Percentiles rank a stretch among this genome's conserved stretches.
Conservation (phyloP, 2,888 invertebrate species). For the Pardosa pseudoannulata region DNA sequence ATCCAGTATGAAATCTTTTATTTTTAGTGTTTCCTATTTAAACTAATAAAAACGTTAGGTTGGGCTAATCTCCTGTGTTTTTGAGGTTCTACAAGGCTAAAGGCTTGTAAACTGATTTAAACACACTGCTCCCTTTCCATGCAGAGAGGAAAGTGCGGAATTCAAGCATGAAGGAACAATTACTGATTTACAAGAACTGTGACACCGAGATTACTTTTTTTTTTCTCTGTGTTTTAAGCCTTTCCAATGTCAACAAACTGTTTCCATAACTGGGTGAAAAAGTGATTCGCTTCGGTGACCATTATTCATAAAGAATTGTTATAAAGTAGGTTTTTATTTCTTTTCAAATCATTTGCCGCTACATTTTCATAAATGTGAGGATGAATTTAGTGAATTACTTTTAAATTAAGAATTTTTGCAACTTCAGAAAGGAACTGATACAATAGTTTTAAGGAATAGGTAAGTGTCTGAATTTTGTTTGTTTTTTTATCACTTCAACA, state of each 20-base stretch:
- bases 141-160: no score
- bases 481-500: no score
- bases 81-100: no score
- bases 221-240: slow-evolving; percentile 30
- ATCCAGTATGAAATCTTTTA: no score
- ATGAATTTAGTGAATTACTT: background rate
- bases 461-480: background rate
- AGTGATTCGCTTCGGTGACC: slow-evolving; percentile 15
- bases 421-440: background rate
- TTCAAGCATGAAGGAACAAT: background rate
- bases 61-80: no score
- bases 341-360: background rate
- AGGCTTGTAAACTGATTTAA: no score
- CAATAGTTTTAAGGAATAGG: background rate
- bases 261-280: slow-evolving; percentile 23
- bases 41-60: no score
- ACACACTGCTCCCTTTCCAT: no score
- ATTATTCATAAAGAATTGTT: slow-evolving; percentile 8
- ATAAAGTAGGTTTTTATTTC: background rate
- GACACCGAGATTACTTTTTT: background rate
- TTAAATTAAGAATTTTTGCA: background rate
- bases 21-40: no score
- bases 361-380: background rate
- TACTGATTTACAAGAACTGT: slow-evolving; percentile 33
- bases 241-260: slow-evolving; percentile 52